Evolutionary conservation across 2,888 invertebrate genomes (phyloP).

Genomic region (Ceriagrion tenellum): DNA sequence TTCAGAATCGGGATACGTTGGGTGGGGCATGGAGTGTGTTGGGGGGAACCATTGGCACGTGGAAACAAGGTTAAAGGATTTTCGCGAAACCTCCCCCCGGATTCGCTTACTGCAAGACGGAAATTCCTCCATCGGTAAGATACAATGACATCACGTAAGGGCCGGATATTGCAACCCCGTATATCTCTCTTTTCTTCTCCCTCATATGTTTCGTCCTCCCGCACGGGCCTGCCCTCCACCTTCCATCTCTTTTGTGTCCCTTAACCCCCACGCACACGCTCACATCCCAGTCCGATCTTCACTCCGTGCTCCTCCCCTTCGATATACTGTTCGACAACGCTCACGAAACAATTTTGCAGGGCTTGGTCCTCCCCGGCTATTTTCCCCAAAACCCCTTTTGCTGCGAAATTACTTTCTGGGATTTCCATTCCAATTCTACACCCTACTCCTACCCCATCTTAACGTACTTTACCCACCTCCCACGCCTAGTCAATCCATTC

Average conservation of each 20-base stretch:
- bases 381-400: neutral
- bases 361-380: neutral
- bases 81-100: neutral
- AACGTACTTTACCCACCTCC: neutral
- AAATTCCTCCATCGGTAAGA: slow-evolving; percentile 22
- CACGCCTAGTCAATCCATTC: too few species aligned
- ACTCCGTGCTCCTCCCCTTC: neutral
- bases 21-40: neutral
- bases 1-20: too few species aligned
- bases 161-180: slow-evolving; percentile 30
- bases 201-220: neutral
- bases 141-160: slow-evolving; percentile 32
- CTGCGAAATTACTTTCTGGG: slow-evolving; percentile 19
- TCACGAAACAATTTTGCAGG: neutral
- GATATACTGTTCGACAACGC: neutral
- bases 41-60: neutral
- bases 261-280: neutral
- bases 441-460: neutral
- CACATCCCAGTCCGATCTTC: neutral
- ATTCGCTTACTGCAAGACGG: neutral
- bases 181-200: neutral
- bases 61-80: slow-evolving; percentile 13
- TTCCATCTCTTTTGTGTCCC: neutral
- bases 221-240: neutral
- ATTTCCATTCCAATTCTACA: neutral